Percentiles rank a stretch among this genome's conserved stretches.
Evolutionary conservation across 2,113 vertebrate species (phyloP).

Genomic region (Rousettus leschenaultii): DNA sequence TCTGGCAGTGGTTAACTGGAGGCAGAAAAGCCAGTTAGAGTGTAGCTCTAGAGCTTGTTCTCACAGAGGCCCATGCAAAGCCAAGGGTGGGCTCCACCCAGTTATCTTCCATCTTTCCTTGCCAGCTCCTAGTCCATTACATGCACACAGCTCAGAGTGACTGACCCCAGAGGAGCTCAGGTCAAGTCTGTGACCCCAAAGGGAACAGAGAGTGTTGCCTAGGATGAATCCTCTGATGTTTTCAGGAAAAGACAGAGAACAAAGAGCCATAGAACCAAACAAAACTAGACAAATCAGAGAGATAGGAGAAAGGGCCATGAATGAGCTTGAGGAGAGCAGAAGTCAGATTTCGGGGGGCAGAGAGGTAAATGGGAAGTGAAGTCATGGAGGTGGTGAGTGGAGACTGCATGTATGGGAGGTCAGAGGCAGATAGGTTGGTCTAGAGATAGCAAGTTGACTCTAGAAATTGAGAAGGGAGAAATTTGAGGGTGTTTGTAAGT

Average conservation of each 20-base stretch:
- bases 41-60: neutral
- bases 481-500: neutral
- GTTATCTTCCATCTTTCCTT: neutral
- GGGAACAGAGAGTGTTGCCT: neutral
- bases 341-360: fast-evolving
- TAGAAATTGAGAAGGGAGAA: neutral
- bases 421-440: neutral
- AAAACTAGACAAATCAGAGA: neutral
- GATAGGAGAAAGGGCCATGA: neutral
- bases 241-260: neutral
- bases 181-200: neutral
- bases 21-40: neutral
- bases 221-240: neutral
- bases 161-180: neutral
- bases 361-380: neutral
- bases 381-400: neutral
- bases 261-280: neutral
- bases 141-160: neutral
- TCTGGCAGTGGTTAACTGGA: neutral
- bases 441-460: neutral
- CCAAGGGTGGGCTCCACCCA: neutral
- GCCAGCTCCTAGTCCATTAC: no score
- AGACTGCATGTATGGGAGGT: fast-evolving
- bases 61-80: neutral
- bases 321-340: neutral